Evolutionary conservation across 2,888 invertebrate species (phyloP).

Genomic region (Meloe dianella): DNA sequence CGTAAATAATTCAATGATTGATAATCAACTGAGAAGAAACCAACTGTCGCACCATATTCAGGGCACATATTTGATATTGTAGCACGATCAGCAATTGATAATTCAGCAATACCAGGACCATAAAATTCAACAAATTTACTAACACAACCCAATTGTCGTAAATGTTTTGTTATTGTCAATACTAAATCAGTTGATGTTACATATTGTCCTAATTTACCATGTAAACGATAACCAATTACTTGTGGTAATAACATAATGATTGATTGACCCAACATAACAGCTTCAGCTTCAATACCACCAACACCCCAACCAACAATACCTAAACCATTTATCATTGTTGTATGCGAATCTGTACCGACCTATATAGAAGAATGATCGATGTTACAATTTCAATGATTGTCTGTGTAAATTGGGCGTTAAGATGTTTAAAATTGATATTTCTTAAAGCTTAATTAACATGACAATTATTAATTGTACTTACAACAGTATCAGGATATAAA

Average conservation of each 20-base stretch:
- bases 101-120: conserved; percentile 87
- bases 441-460: neutral
- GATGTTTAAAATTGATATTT: no score
- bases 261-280: conserved; percentile 97
- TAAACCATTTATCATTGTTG: conserved; percentile 98
- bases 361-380: conserved; percentile 20
- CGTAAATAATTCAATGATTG: conserved; percentile 80
- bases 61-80: conserved; percentile 99
- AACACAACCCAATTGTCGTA: conserved; percentile 93
- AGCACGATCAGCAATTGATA: conserved; percentile 96
- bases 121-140: conserved; percentile 99
- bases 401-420: neutral
- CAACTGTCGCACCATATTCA: conserved; percentile 96
- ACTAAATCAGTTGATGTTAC: conserved; percentile 97
- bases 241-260: conserved; percentile 96
- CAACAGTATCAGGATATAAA: conserved; percentile 78
- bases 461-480: conserved; percentile 39
- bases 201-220: conserved; percentile 79
- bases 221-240: conserved; percentile 92
- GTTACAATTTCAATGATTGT: neutral
- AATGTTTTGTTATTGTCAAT: conserved; percentile 92
- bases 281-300: conserved; percentile 97
- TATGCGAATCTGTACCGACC: conserved; percentile 98
- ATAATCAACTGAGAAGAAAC: conserved; percentile 91
- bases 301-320: conserved; percentile 98